Base-by-base conservation (phyloP, 2,113 vertebrate genomes). In the Macrotus californicus region DNA sequence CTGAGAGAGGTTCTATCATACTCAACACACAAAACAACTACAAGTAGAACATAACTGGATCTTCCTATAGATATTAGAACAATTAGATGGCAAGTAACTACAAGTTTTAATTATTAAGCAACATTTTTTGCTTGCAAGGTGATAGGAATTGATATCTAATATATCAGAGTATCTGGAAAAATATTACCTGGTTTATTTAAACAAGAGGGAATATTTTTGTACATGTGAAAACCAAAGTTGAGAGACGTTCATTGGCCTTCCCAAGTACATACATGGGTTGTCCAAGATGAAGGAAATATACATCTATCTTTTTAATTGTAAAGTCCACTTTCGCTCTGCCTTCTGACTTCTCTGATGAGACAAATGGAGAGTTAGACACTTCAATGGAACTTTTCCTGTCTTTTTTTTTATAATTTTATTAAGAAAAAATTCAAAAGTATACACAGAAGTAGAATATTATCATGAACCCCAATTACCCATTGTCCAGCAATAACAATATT, bases 31-130 rank as follows among this genome's bases (percentile, higher is more conserved):
- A 72, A 79, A 95, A 92, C 43, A 81, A 91, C 61, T 52, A 52
- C 56, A 93, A 92, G 34, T 46, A 26, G 61, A 88, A 82, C 46
- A 16, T 81, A 82, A 84, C 22, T 75, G 75, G n/a, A 56, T 84
- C 13, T 87, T 93, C 41, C 59, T 24, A 70, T 1, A 66, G n/a
- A 89, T 56, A 9, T 41, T 46, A 87, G 59, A 52, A 89, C 21
- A 79, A 79, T n/a, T 82, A 87, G 13, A 69, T 67, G 31, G 15
- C 76, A 77, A 82, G 29, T 50, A 59, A 83, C 48, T 73, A 14
- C 41, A 80, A 77, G 50, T 73, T 92, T 69, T 80, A 79, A 95
- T 92, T 75, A 87, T 87, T 95, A 84, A 95, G 24, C 54, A 93
- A 82, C 50, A 59, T 59, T 67, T 94, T 94, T 79, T 48, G 1